Evolutionary conservation across 2,113 vertebrate genomes (phyloP).

Genomic region (Nanorana parkeri): DNA sequence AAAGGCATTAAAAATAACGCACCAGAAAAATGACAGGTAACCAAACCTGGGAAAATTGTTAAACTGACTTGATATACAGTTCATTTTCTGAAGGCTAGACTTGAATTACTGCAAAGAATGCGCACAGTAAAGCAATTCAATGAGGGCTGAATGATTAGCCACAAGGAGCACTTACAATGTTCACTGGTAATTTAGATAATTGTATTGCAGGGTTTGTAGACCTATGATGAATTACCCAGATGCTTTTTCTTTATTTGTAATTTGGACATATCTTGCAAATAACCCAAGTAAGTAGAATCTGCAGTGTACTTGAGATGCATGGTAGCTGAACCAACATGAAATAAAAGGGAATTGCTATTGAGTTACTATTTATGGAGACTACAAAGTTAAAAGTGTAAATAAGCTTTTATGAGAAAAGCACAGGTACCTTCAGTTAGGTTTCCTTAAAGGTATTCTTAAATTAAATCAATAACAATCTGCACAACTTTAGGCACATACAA

Average conservation of each 20-base stretch:
- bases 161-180: slow-evolving; percentile 72
- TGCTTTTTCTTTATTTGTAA: slow-evolving; percentile 75
- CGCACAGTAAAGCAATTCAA: slow-evolving; percentile 64
- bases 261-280: slow-evolving; percentile 77
- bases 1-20: neutral
- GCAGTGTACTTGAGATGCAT: slow-evolving; percentile 64
- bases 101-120: slow-evolving; percentile 55
- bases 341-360: slow-evolving; percentile 39
- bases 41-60: neutral
- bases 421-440: slow-evolving; percentile 11
- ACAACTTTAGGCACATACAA: neutral
- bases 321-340: slow-evolving; percentile 43
- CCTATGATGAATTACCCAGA: slow-evolving; percentile 74
- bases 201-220: slow-evolving; percentile 76
- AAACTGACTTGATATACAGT: neutral
- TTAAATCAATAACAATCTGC: slow-evolving; percentile 29
- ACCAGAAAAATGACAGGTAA: neutral
- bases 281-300: slow-evolving; percentile 73
- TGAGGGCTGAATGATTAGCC: slow-evolving; percentile 69
- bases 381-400: neutral
- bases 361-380: neutral
- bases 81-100: slow-evolving; percentile 47
- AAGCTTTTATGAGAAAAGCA: neutral
- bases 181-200: slow-evolving; percentile 79
- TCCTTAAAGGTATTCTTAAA: slow-evolving; percentile 16